Conservation (phyloP, 2,113 vertebrate species). For the Spermophilus dauricus region DNA sequence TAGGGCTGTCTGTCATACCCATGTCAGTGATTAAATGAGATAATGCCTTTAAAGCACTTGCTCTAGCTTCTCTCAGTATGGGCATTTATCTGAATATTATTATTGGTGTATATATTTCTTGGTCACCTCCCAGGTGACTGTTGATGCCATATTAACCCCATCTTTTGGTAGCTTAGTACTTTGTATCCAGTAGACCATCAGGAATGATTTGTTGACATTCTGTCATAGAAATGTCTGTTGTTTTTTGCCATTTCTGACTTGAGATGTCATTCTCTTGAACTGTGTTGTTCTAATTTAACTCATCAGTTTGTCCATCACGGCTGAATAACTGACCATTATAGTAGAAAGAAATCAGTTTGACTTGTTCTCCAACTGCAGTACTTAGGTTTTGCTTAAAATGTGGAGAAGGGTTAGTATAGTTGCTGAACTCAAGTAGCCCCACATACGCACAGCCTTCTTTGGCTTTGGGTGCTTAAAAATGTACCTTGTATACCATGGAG, state of each 20-base stretch:
- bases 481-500: not conserved
- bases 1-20: not conserved
- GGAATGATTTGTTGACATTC: slow-evolving; percentile 65
- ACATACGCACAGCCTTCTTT: too few species aligned
- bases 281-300: slow-evolving; percentile 16
- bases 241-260: slow-evolving; percentile 51
- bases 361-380: not conserved
- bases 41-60: not conserved
- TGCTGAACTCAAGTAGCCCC: not conserved
- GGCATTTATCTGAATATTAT: not conserved
- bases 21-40: not conserved
- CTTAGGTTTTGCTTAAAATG: not conserved
- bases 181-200: slow-evolving; percentile 53
- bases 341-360: slow-evolving; percentile 39
- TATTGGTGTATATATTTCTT: not conserved
- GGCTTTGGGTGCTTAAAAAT: not conserved
- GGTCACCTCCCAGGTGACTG: not conserved
- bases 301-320: not conserved
- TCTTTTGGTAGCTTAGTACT: not conserved
- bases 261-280: slow-evolving; percentile 42
- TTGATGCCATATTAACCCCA: not conserved
- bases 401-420: not conserved
- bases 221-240: slow-evolving; percentile 64
- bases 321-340: not conserved
- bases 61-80: not conserved